phyloP scores from a whole-genome alignment of 2,113 vertebrate genomes.

The Thalassoma bifasciatum region DNA sequence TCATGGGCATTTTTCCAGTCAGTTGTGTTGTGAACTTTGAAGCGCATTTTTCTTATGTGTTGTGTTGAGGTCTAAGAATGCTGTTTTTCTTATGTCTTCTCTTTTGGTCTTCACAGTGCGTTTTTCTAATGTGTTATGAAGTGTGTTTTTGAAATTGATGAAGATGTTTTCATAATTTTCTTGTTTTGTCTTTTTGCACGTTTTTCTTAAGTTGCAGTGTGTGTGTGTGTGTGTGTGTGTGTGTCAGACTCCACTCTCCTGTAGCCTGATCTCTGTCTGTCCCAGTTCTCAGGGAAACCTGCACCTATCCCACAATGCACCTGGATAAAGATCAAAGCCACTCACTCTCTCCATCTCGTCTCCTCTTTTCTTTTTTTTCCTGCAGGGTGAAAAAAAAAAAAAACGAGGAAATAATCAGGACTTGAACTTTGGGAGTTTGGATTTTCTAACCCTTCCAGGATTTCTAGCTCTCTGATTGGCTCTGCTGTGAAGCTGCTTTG shows the following conservation, averaged over 20 bases:
- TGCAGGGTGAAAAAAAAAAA: constrained; percentile 12
- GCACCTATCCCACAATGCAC: constrained; percentile 8
- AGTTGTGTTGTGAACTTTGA: no score
- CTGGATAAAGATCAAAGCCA: constrained; percentile 12
- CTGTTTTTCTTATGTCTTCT: no score
- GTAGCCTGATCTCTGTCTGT: not conserved
- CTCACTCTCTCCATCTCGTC: not conserved
- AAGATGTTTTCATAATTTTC: no score
- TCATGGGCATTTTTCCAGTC: no score
- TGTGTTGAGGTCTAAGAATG: no score
- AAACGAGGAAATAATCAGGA: not conserved
- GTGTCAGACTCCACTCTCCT: constrained; percentile 3
- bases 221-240: not conserved
- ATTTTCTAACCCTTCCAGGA: no score
- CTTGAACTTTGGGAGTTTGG: not conserved
- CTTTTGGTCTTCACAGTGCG: no score
- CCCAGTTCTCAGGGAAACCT: constrained; percentile 39
- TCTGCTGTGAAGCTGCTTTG: constrained; percentile 7
- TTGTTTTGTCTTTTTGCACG: no score
- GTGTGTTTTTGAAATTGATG: no score
- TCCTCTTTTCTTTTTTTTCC: constrained; percentile 9
- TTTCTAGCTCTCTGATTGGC: constrained; percentile 1
- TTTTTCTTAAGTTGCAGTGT: no score
- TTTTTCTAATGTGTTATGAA: no score
- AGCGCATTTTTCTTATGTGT: no score